A percentile compares a stretch with the other conserved stretches of the same genome.
Evolutionary conservation across 37 sponge, comb jelly and placozoan species (phyloP).

Genomic region (Aplysina aerophoba): DNA sequence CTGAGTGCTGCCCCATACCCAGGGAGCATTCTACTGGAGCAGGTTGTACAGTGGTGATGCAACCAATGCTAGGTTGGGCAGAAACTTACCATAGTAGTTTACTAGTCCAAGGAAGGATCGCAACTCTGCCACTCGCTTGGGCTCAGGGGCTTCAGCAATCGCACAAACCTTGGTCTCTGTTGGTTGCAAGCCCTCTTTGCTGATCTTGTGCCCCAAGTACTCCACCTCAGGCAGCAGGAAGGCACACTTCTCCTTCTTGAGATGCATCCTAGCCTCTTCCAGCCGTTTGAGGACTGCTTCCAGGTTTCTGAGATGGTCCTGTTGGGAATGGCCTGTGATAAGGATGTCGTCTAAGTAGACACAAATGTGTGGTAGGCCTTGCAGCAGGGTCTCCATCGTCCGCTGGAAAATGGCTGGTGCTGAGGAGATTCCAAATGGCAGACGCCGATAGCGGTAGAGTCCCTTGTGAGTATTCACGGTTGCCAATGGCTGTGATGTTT

Average conservation of each 20-base stretch:
- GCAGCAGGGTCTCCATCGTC: background rate
- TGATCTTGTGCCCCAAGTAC: constrained; percentile 1
- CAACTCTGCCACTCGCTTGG: background rate
- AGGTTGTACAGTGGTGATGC: constrained; percentile 8
- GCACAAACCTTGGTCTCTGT: constrained; percentile 1
- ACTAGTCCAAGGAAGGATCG: constrained; percentile 9
- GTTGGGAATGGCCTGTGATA: background rate
- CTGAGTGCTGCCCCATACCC: constrained; percentile 3
- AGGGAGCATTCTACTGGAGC: background rate
- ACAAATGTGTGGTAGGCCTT: background rate
- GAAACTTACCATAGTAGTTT: constrained; percentile 37
- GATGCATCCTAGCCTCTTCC: background rate
- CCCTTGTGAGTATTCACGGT: background rate
- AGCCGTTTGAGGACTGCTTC: too few species aligned
- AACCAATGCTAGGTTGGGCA: background rate
- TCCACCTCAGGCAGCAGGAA: background rate
- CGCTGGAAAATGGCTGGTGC: background rate
- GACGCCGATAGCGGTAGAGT: background rate
- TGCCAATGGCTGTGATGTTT: background rate
- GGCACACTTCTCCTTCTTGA: background rate
- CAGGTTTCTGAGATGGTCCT: background rate
- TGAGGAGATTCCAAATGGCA: background rate
- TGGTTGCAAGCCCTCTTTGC: constrained; percentile 6
- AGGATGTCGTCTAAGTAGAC: background rate
- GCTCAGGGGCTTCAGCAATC: background rate